These are phyloP conservation scores for Bovichtus variegatus DNA, from an alignment of 2,797 vertebrate genomes.

Conservation along the genomic window DNA sequence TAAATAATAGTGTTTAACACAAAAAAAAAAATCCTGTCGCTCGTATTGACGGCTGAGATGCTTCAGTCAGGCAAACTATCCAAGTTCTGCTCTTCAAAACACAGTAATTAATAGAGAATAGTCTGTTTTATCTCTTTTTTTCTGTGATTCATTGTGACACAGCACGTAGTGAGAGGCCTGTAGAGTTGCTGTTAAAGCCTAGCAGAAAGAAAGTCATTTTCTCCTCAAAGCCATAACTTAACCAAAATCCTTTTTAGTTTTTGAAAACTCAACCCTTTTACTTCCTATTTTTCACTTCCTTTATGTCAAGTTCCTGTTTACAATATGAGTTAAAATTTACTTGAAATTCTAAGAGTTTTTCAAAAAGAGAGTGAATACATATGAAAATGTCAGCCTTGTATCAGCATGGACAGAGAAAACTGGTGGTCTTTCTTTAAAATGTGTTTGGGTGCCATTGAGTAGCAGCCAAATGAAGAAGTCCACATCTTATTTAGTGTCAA, in stretches of 20 bases:
- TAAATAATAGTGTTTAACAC: background rate
- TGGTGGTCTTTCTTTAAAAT: background rate
- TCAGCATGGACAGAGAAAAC: constrained; percentile 7
- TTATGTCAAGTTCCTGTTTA: constrained; percentile 49
- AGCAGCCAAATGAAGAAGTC: constrained; percentile 2
- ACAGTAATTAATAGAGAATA: constrained; percentile 9
- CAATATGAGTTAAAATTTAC: background rate
- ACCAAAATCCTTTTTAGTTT: constrained; percentile 29
- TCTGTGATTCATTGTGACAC: constrained; percentile 66
- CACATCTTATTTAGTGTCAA: background rate
- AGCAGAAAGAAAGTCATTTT: constrained; percentile 41
- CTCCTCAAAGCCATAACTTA: constrained; percentile 12
- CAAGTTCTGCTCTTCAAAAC: background rate
- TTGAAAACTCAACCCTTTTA: constrained; percentile 12
- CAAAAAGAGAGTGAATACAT: background rate
- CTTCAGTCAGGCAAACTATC: background rate
- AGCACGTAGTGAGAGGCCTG: constrained; percentile 40
- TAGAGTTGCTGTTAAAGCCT: background rate
- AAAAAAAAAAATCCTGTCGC: too few relatives aligned
- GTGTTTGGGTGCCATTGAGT: background rate
- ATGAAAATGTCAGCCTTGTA: constrained; percentile 13
- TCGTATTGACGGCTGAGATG: background rate
- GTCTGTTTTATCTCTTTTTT: background rate
- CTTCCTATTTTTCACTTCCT: constrained; percentile 67
- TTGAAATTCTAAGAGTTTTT: constrained; percentile 8